Base-by-base conservation (phyloP, 1,140 invertebrate species). In the Pristionchus pacificus region DNA sequence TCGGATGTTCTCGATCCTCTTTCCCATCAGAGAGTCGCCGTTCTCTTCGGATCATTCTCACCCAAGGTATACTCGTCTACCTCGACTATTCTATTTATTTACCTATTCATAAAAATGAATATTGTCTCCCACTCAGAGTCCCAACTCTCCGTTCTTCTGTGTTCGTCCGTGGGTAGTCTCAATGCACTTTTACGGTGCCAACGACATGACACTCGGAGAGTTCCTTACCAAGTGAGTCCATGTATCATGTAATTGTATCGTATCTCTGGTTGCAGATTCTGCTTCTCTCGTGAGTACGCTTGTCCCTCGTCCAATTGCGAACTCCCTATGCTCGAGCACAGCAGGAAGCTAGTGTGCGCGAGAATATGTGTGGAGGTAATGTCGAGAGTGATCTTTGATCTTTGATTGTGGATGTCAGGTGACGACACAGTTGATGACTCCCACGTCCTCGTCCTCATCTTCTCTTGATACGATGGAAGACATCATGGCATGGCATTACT, bases 121-220 rank as follows among this genome's bases (percentile, higher is more conserved):
- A n/a, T n/a, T n/a, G n/a, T n/a, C n/a, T n/a, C n/a, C n/a, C n/a
- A n/a, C n/a, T n/a, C 38, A 49, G 38, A 49, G 38, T 13, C 68
- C 76, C 28, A 79, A 74, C 33, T 63, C 75, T 60, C 69, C 70
- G 15, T 80, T 72, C 60, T 83, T 83, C 25, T 82, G 80, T 72
- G 82, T 77, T 14, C 75, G 82, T 14, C 81, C 81, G 2, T 83
- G 91, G 89, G 88, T 93, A 25, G 89, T 94, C 0, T 90, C 90
- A 62, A 98, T 98, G 92, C 91, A 95, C 75, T 91, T 95, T 84
- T 97, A 98, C 85, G 93, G 92, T 0, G 87, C 89, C 24, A 92
- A 95, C 80, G 96, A 98, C 83, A 95, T 97, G 71, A 91, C 94
- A 2, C 84, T 98, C 2, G 96, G 95, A 57, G 90, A 90, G 72